Conservation (phyloP, 2,888 invertebrate species). For the Eupithecia tripunctaria region DNA sequence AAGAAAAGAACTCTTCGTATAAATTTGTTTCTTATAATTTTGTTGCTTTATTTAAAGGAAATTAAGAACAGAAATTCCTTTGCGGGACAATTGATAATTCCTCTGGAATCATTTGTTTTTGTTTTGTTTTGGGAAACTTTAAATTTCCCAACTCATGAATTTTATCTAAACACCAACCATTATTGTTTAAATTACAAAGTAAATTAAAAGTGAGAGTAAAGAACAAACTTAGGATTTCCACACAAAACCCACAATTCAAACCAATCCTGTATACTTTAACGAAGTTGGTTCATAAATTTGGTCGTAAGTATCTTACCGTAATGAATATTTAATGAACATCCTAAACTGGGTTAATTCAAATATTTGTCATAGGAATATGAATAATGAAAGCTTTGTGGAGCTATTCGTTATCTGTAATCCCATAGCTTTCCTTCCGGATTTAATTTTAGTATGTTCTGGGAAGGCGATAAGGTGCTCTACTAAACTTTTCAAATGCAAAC, state of each 20-base stretch:
- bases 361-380: constrained; percentile 22
- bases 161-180: not conserved
- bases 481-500: not conserved
- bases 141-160: not conserved
- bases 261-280: constrained; percentile 15
- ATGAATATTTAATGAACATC: constrained; percentile 28
- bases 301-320: constrained; percentile 14
- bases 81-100: too few species aligned
- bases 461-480: not conserved
- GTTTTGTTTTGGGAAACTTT: too few species aligned
- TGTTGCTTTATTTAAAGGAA: too few species aligned
- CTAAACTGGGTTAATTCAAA: constrained; percentile 20
- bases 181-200: not conserved
- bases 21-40: too few species aligned
- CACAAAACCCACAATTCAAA: constrained; percentile 11
- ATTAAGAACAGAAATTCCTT: too few species aligned
- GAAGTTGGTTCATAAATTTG: constrained; percentile 18
- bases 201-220: constrained; percentile 1
- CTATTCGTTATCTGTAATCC: constrained; percentile 9
- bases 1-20: too few species aligned
- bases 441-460: not conserved
- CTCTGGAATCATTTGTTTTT: too few species aligned
- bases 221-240: constrained; percentile 7
- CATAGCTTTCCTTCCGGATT: not conserved
- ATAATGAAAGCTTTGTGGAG: constrained; percentile 19